Conservation (phyloP, 2,113 vertebrate species). For the Prietella phreatophila region DNA sequence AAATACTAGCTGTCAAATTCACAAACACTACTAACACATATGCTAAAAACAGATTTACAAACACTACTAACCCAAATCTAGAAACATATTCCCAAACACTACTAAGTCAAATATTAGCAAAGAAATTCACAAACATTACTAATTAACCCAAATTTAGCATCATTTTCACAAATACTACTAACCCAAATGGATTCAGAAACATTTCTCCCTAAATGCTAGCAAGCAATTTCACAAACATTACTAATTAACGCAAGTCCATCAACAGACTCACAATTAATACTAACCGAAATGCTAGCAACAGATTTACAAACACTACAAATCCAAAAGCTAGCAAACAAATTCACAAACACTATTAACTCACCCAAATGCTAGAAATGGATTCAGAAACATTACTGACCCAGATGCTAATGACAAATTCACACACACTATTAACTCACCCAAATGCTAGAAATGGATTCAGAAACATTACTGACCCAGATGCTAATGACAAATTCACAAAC, state of each 20-base stretch:
- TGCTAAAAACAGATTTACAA: background rate
- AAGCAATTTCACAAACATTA: background rate
- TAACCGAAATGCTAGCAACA: background rate
- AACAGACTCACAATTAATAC: background rate
- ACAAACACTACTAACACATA: too few relatives aligned
- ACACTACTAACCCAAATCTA: too few relatives aligned
- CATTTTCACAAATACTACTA: background rate
- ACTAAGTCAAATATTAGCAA: too few relatives aligned
- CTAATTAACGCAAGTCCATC: background rate
- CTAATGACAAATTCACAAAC: background rate
- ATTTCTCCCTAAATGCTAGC: too few relatives aligned
- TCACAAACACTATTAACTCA: background rate
- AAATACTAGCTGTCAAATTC: too few relatives aligned
- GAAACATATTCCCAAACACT: background rate
- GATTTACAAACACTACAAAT: background rate
- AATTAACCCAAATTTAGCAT: background rate
- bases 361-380: background rate
- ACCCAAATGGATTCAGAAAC: too few relatives aligned
- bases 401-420: background rate
- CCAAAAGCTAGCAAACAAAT: background rate
- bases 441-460: background rate
- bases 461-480: background rate
- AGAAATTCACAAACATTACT: background rate
- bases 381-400: background rate
- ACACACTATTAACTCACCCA: background rate